These are phyloP conservation scores for Urocyon cinereoargenteus DNA, from an alignment of 2,797 vertebrate species.

Conservation along the genomic window DNA sequence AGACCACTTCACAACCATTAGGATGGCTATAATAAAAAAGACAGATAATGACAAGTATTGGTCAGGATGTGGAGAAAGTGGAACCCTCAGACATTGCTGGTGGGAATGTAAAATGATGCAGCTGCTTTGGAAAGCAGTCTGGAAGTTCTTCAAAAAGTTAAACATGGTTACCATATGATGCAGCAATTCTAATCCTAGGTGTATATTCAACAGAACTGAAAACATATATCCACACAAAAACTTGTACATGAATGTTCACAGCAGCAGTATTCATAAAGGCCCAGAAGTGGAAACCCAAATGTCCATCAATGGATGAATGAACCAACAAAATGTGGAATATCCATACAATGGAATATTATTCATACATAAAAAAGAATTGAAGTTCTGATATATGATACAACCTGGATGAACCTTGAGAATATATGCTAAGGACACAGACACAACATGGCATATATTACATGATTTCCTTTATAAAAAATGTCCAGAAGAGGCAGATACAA, in stretches of 20 bases:
- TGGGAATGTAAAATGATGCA: background rate
- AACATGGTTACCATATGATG: background rate
- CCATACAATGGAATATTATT: background rate
- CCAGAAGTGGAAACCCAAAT: background rate
- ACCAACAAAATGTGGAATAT: background rate
- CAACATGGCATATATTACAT: background rate
- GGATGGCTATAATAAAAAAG: background rate
- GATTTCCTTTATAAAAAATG: background rate
- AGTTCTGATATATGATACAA: background rate
- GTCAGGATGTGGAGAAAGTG: background rate
- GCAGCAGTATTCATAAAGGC: background rate
- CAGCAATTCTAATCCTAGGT: background rate
- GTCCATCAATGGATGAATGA: background rate
- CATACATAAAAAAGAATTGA: background rate
- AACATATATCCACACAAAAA: background rate
- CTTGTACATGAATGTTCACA: background rate
- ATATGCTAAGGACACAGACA: background rate
- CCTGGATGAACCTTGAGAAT: background rate
- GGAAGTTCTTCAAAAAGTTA: background rate
- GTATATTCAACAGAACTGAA: conserved; percentile 7
- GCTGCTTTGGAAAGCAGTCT: background rate
- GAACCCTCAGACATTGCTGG: background rate
- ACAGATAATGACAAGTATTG: background rate
- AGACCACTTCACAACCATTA: background rate
- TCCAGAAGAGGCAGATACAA: background rate